Percentiles rank a stretch among this genome's conserved stretches.
phyloP scores from a whole-genome alignment of 2,888 invertebrate species.

The Sericinus montela region DNA sequence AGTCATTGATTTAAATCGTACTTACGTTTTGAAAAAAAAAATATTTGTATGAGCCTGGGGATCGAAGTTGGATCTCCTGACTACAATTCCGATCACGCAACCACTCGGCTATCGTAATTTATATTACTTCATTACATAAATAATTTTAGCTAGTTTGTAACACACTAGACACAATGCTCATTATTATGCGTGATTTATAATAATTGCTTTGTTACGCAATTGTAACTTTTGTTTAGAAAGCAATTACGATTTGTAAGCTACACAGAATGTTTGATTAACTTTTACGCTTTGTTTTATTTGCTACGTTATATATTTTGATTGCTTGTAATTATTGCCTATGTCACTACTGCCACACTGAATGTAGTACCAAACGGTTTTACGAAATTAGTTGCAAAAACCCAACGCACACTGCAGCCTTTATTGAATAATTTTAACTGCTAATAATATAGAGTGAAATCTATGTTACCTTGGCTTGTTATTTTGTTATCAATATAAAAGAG shows the following conservation, averaged over 20 bases:
- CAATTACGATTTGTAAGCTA: background rate
- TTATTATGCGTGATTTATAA: too few species aligned
- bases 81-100: too few species aligned
- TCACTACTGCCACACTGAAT: constrained; percentile 38
- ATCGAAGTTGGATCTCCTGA: too few species aligned
- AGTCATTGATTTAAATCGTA: too few species aligned
- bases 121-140: too few species aligned
- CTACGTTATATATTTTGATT: constrained; percentile 11
- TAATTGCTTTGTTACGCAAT: constrained; percentile 4
- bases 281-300: constrained; percentile 9
- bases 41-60: too few species aligned
- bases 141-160: too few species aligned
- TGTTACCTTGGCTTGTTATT: constrained; percentile 59
- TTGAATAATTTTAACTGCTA: constrained; percentile 45
- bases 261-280: constrained; percentile 12
- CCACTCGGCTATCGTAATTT: too few species aligned
- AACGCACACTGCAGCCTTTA: constrained; percentile 40
- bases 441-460: constrained; percentile 58
- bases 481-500: constrained; percentile 67
- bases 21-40: too few species aligned
- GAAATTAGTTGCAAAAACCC: constrained; percentile 20
- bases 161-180: too few species aligned
- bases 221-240: constrained; percentile 11
- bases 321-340: constrained; percentile 13
- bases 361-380: constrained; percentile 27